Evolutionary conservation across 2,113 vertebrate genomes (phyloP), one percentile per base, ranked within the genome.

Genomic region (Himantopus leucocephalus): DNA sequence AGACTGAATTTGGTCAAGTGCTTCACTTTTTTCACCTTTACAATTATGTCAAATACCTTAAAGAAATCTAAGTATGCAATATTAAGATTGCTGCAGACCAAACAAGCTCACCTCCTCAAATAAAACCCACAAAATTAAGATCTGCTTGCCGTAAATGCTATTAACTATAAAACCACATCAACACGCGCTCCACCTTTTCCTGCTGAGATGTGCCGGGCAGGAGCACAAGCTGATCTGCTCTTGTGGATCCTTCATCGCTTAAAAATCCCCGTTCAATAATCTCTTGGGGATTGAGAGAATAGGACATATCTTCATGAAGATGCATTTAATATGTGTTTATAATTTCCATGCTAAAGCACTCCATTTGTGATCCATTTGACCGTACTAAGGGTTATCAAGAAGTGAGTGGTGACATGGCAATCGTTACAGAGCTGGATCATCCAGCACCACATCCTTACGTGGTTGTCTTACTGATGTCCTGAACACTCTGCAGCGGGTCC

Each of bases 391-490:
- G 32, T 64, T 39, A 35, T 10, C 45, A 41, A 34, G 52, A 6
- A 3, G 15, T 13, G 37, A 29, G 22, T 1, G 32, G 37, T 72
- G 71, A 32, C 20, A 29, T 1, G 35, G 67, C 6, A 35, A 34
- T 8, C 12, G 39, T 59, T 55, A 56, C 10, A 60, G 52, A 64
- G 87, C 73, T 45, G 67, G 82, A 20, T 68, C 24, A 27, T 1
- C 37, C 64, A 52, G 82, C 37, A 21, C 12, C 52, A 20, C 1
- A 14, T 76, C 39, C 99, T 98, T 99, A 99, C 99, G 99, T 99
- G 75, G 99, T 99, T 7, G 99, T 99, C 97, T 99, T 99, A 95
- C 99, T 98, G 97, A 99, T 99, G 98, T 99, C 99, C 97, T 99
- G 99, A 34, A 99, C 99, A 0, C 99, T 99, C 96, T 99, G 99